Percentiles rank a stretch among this genome's conserved stretches.
Conservation (phyloP, 1,140 invertebrate species). For the Aphelinus certus region DNA sequence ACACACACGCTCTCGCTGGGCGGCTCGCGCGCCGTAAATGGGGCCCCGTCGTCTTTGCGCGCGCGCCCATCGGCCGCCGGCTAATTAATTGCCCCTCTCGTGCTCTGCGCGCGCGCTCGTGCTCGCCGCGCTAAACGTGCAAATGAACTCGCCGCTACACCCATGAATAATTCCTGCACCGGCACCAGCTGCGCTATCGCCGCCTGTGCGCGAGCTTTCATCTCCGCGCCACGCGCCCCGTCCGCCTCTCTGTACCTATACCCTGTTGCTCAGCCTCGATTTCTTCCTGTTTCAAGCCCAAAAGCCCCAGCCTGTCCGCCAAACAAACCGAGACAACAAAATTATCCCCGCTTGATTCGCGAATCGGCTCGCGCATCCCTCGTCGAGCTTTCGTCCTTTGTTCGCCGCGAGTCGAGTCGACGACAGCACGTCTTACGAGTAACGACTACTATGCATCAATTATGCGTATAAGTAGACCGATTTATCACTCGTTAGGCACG, state of each 20-base stretch:
- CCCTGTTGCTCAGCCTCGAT: neutral
- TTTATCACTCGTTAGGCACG: too few species aligned
- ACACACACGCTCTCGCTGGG: conserved; percentile 50
- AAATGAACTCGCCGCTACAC: conserved; percentile 46
- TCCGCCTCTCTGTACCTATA: neutral
- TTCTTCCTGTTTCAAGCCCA: neutral
- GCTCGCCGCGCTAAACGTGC: conserved; percentile 54
- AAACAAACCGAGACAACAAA: too few species aligned
- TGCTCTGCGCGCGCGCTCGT: conserved; percentile 6
- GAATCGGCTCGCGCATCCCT: neutral
- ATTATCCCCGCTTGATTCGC: too few species aligned
- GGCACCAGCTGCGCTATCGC: neutral
- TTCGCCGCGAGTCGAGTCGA: neutral
- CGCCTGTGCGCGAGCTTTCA: neutral
- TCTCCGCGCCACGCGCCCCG: neutral
- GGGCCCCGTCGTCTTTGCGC: conserved; percentile 51
- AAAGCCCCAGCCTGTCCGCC: too few species aligned
- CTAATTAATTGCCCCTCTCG: conserved; percentile 55
- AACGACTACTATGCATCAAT: too few species aligned
- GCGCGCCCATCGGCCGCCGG: conserved; percentile 20
- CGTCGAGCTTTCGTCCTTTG: conserved; percentile 37
- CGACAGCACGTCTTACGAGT: too few species aligned
- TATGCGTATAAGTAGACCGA: too few species aligned
- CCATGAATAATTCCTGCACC: too few species aligned
- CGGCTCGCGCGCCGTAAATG: conserved; percentile 57